phyloP scores from a whole-genome alignment of 2,797 vertebrate genomes.

The Anguilla megastoma region DNA sequence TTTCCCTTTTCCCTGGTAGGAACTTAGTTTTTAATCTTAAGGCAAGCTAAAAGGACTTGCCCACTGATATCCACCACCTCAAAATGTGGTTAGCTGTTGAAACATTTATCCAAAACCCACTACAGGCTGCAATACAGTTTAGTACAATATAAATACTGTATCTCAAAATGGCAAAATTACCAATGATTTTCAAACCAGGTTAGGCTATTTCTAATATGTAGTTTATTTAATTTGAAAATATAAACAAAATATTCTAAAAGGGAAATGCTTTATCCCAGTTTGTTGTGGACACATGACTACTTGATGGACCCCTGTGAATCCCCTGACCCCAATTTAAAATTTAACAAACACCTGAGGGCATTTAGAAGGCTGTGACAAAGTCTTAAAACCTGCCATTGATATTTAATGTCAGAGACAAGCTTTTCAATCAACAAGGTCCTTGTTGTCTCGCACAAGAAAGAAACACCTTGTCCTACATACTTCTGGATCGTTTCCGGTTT shows the following conservation, averaged over 20 bases:
- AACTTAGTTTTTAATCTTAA: not conserved
- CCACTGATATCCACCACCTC: not conserved
- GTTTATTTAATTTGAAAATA: too few relatives aligned
- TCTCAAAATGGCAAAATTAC: not conserved
- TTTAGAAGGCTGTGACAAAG: not conserved
- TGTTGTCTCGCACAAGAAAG: slow-evolving; percentile 26
- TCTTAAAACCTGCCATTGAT: slow-evolving; percentile 21
- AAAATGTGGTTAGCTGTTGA: not conserved
- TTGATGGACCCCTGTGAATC: not conserved
- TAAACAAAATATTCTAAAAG: too few relatives aligned
- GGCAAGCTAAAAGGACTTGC: not conserved
- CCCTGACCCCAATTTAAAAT: not conserved
- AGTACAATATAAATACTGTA: too few relatives aligned
- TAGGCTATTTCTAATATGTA: too few relatives aligned
- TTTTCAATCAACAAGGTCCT: slow-evolving; percentile 6
- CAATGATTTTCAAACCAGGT: not conserved
- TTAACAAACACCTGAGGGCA: not conserved
- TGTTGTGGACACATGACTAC: not conserved
- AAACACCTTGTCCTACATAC: slow-evolving; percentile 43
- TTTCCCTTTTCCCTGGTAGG: not conserved
- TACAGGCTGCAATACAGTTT: not conserved
- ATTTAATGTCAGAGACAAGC: slow-evolving; percentile 30
- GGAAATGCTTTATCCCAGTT: too few relatives aligned
- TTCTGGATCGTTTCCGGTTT: slow-evolving; percentile 38
- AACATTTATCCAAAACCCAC: not conserved